Evolutionary conservation across 2,113 vertebrate genomes (phyloP), one percentile per base, ranked within the genome.

Genomic region (Synchiropus splendidus): DNA sequence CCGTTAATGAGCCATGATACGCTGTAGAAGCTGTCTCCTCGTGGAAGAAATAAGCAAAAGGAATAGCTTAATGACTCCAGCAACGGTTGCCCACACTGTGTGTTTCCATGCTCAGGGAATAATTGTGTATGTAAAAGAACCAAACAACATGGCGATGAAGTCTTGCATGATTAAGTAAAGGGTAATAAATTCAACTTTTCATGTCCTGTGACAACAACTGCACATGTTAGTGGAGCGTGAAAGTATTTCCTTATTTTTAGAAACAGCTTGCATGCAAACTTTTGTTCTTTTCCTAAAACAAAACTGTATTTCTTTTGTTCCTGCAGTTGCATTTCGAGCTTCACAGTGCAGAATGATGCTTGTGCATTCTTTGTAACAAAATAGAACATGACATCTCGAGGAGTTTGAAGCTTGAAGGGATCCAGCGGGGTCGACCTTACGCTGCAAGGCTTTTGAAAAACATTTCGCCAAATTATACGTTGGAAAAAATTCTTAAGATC

Each of bases 1-100:
- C 45, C 54, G 63, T 60, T 74, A 66, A 78, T 74, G 66, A 74
- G 58, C 54, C 54, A 61, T 39, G 70, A 71, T 57, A 39, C 56
- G 60, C 51, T 63, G 61, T 55, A 58, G 60, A 31, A 61, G 52
- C 64, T 48, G 61, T 64, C 31, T 48, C 46, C 39, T 74, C 33
- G 21, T 27, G 5, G 37, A 15, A 27, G 12, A 15, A 30, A 21
- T 12, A 35, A 13, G 13, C 6, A 35, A 3, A 35, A 35, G 13
- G 13, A 35, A 35, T 6, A 38, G 6, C 36, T 18, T 16, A 31
- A 41, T 5, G 10, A 18, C 44, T 42, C 39, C 42, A 32, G 38
- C 21, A 35, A 30, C 21, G 45, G 39, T 36, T 42, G 40, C 42
- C 42, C 10, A 35, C 11, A 35, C 12, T 42, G 10, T 21, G 15